Evolutionary conservation across 2,113 vertebrate species (phyloP).

Genomic region (Grus americana): DNA sequence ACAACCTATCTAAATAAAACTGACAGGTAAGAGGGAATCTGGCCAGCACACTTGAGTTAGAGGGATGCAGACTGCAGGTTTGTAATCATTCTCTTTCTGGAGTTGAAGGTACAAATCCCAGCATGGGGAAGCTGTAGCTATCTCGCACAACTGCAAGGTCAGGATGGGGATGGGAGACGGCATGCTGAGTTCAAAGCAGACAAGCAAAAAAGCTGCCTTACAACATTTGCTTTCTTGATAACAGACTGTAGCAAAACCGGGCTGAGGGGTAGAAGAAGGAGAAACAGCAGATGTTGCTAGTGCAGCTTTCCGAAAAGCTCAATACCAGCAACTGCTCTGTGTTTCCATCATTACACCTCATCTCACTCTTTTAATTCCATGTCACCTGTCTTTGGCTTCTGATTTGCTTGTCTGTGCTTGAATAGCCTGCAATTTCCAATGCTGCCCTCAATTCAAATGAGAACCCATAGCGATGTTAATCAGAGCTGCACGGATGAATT

Average conservation of each 20-base stretch:
- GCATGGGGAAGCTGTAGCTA: neutral
- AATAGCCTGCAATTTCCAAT: neutral
- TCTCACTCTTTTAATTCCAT: neutral
- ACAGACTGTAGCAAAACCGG: neutral
- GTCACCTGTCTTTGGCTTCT: neutral
- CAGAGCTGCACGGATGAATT: neutral
- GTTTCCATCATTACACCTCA: neutral
- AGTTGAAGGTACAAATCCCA: slow-evolving; percentile 46
- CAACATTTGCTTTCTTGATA: neutral
- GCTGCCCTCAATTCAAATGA: neutral
- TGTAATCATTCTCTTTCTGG: neutral
- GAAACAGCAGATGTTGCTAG: neutral
- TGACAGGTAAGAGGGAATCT: neutral
- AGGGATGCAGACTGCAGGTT: neutral
- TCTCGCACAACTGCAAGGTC: slow-evolving; percentile 5
- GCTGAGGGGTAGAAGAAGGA: neutral
- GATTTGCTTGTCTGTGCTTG: neutral
- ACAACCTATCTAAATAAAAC: neutral
- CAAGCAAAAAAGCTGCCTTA: neutral
- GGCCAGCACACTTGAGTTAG: neutral
- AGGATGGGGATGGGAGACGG: neutral
- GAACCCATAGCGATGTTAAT: neutral
- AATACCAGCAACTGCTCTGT: neutral
- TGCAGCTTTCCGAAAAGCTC: neutral
- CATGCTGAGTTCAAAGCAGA: neutral